Evolutionary conservation across 2,113 vertebrate genomes (phyloP).

Genomic region (Larimichthys polyactis): DNA sequence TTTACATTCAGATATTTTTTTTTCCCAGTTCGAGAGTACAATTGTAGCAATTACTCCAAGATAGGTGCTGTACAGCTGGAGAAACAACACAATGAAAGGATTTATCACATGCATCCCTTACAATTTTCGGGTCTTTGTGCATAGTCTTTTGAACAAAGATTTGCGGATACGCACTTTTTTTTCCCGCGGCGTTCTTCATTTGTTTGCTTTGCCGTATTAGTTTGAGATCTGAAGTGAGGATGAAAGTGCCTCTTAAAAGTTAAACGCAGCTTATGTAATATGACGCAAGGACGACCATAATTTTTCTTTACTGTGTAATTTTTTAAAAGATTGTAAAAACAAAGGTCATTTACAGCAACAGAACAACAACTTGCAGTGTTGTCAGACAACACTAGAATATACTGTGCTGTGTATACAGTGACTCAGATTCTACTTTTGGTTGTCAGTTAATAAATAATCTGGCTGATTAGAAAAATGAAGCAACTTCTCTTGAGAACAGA

Average conservation of each 20-base stretch:
- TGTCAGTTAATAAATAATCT: not conserved
- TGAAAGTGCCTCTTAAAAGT: conserved; percentile 26
- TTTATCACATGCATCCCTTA: conserved; percentile 80
- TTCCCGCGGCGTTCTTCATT: not conserved
- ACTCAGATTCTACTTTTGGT: not conserved
- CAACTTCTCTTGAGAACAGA: not conserved
- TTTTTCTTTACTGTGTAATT: not conserved
- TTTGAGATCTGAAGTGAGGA: conserved; percentile 4
- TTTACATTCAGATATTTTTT: conserved; percentile 90
- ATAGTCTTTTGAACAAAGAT: conserved; percentile 53
- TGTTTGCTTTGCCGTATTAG: conserved; percentile 6
- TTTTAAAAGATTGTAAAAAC: conserved; percentile 6
- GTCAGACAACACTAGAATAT: not conserved
- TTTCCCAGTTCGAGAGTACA: conserved; percentile 86
- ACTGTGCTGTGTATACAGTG: not conserved
- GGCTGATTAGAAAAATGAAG: not conserved
- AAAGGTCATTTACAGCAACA: not conserved
- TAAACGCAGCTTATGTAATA: not conserved
- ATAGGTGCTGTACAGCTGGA: conserved; percentile 83
- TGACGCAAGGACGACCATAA: not conserved
- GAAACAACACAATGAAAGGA: conserved; percentile 87
- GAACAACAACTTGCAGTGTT: conserved; percentile 1
- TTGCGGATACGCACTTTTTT: conserved; percentile 36
- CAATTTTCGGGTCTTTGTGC: conserved; percentile 73
- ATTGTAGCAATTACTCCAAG: conserved; percentile 91